These are phyloP conservation scores for Eupithecia insigniata DNA, from an alignment of 2,888 invertebrate genomes.

Conservation along the genomic window DNA sequence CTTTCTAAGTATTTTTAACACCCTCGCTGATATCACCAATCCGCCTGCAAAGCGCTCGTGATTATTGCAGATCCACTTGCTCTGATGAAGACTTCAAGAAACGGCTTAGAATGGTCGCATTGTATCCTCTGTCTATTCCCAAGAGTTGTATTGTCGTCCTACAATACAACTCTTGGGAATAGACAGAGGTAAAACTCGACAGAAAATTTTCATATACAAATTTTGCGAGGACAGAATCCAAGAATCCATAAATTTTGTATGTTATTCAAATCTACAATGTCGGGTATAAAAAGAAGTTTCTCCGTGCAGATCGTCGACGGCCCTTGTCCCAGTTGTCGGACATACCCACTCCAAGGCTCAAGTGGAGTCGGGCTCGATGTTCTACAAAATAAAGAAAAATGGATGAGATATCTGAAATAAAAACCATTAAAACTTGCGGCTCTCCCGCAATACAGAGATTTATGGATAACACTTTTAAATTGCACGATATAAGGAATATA, in stretches of 20 bases:
- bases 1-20: too few relatives aligned
- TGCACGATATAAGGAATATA: slow-evolving; percentile 12
- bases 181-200: not conserved
- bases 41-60: too few relatives aligned
- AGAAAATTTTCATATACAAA: not conserved
- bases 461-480: slow-evolving; percentile 18
- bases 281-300: slow-evolving; percentile 52
- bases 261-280: slow-evolving; percentile 50
- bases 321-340: slow-evolving; percentile 60
- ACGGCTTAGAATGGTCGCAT: too few relatives aligned
- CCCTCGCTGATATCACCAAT: too few relatives aligned
- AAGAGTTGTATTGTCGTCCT: too few relatives aligned
- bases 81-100: too few relatives aligned
- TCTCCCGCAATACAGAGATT: slow-evolving; percentile 10
- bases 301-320: slow-evolving; percentile 49
- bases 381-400: slow-evolving; percentile 53
- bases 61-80: too few relatives aligned
- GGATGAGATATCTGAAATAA: slow-evolving; percentile 45
- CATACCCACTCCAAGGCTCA: slow-evolving; percentile 49
- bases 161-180: not conserved
- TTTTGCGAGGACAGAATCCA: not conserved
- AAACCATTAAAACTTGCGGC: not conserved
- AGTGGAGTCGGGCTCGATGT: slow-evolving; percentile 52
- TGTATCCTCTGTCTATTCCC: too few relatives aligned
- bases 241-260: slow-evolving; percentile 39